These are phyloP conservation scores for Galaxea fascicularis DNA, from an alignment of 92 coral and sea anemone genomes.

Conservation along the genomic window DNA sequence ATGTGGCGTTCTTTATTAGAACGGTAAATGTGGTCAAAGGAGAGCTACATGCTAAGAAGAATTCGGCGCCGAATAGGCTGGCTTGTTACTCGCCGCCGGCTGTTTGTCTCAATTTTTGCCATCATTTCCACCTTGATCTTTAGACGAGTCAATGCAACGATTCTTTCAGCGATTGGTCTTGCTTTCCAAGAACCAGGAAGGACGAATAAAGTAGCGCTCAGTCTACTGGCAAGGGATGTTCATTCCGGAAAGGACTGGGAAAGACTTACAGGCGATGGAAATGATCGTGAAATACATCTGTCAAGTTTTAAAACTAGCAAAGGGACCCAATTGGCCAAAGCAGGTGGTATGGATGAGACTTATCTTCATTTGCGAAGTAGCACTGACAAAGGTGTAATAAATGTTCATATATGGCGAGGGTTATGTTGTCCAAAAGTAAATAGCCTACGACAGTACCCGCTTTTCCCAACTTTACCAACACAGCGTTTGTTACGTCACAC, in stretches of 20 bases:
- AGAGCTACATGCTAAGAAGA: conserved; percentile 21
- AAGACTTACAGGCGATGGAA: not conserved
- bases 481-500: conserved; percentile 58
- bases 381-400: conserved; percentile 50
- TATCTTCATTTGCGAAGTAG: not conserved
- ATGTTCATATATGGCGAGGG: conserved; percentile 79
- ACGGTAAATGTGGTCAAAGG: not conserved
- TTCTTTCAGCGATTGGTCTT: not conserved
- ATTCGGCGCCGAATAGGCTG: conserved; percentile 27
- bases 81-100: conserved; percentile 1
- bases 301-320: not conserved
- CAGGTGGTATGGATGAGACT: not conserved
- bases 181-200: not conserved
- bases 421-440: conserved; percentile 78
- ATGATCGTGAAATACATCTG: not conserved
- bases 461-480: conserved; percentile 81
- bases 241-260: not conserved
- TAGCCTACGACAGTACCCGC: conserved; percentile 79
- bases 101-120: not conserved
- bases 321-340: not conserved
- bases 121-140: not conserved
- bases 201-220: not conserved
- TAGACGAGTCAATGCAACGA: not conserved
- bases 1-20: not conserved
- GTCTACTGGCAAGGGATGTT: not conserved